Conservation (phyloP, 2,888 invertebrate genomes). For the Leptinotarsa peninsularis region DNA sequence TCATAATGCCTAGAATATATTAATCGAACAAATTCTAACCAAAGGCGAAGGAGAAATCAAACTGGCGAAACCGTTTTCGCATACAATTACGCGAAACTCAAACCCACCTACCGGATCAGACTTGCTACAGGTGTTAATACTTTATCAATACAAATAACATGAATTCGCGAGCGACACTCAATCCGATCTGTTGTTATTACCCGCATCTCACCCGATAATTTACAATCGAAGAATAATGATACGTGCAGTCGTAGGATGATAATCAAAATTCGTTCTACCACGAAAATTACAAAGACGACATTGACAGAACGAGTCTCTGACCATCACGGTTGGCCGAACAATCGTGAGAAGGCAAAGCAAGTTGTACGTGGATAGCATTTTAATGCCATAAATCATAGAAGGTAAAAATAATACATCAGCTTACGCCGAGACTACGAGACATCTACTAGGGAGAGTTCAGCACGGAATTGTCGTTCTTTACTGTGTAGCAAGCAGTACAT, state of each 20-base stretch:
- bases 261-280: slow-evolving; percentile 22
- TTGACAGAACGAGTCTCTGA: slow-evolving; percentile 49
- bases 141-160: slow-evolving; percentile 16
- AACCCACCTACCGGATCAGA: slow-evolving; percentile 12
- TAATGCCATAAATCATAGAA: slow-evolving; percentile 30
- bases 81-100: slow-evolving; percentile 1
- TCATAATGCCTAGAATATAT: background rate
- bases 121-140: slow-evolving; percentile 13
- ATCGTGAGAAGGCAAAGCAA: slow-evolving; percentile 59
- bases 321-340: slow-evolving; percentile 55
- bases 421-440: background rate
- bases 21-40: background rate
- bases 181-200: slow-evolving; percentile 13
- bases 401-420: slow-evolving; percentile 21
- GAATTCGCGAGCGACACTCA: background rate
- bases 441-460: background rate
- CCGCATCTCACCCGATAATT: slow-evolving; percentile 4
- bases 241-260: slow-evolving; percentile 18
- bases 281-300: slow-evolving; percentile 38
- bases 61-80: background rate
- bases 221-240: slow-evolving; percentile 7
- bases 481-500: background rate
- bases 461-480: background rate
- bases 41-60: background rate
- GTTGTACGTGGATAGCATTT: slow-evolving; percentile 31